Evolutionary conservation across 2,888 invertebrate genomes (phyloP), one percentile per base, ranked within the genome.

Genomic region (Camponotus fellah): DNA sequence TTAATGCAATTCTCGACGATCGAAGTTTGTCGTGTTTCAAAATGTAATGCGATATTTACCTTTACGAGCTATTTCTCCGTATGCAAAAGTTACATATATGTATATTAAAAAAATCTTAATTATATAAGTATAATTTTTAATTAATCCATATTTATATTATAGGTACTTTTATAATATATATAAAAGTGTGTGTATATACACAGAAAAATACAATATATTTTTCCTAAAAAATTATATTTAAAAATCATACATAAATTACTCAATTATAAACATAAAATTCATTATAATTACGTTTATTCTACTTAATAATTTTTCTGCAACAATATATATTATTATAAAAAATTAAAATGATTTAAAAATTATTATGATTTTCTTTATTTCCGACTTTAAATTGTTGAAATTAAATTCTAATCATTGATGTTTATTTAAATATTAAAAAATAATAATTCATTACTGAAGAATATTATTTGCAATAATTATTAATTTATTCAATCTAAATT

Each of bases 1-100:
- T 80, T 80, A 72, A 72, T 72, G 60, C 60, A 72, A 80, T 72
- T 46, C 72, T 60, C 60, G 12, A 60, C 43, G 69, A 77, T 77
- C 32, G 32, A 77, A 69, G 40, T 65, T 77, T 77, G 43, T 32
- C 21, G 56, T 14, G 32, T 58, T 77, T 69, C 32, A 68, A 77
- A 56, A 69, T 43, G 37, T 75, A 62, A 62, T 49, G 26, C 17
- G 17, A 65, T 65, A n/a, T 74, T 62, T 17, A 26, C 40, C 40
- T 80, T 64, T 32, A 26, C 62, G 46, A 62, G 26, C 21, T 75
- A 49, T 46, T 26, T 8, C n/a, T 26, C 14, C 26, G 0, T n/a
- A 56, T 0, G 17, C 10, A 43, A 69, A 77, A 32, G n/a, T 26
- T 49, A 32, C 21, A 37, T 37, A 34, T 4, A 37, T 34, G 21